phyloP scores from a whole-genome alignment of 2,113 vertebrate genomes.

The Rhadina sibilatrix region DNA sequence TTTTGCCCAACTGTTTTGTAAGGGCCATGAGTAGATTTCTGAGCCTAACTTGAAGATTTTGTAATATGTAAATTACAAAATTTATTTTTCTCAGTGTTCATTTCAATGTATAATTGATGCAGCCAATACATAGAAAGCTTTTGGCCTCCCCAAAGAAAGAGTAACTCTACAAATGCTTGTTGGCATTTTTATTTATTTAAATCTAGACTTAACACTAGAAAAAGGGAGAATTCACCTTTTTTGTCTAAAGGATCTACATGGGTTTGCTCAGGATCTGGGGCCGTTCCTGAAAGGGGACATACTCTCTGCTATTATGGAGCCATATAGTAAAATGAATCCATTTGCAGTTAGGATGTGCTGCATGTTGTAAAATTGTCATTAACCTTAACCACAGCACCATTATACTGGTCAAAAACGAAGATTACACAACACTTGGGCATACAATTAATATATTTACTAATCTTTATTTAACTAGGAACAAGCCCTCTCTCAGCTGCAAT shows the following conservation, averaged over 20 bases:
- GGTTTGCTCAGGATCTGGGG: not conserved
- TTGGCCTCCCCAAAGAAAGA: not conserved
- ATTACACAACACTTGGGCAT: not conserved
- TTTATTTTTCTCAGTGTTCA: not conserved
- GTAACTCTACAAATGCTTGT: not conserved
- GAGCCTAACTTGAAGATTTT: not conserved
- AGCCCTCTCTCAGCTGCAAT: not conserved
- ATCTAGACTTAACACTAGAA: not conserved
- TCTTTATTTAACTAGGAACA: not conserved
- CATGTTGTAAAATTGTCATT: not conserved
- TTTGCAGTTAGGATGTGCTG: not conserved
- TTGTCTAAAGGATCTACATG: not conserved
- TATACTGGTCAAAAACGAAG: not conserved
- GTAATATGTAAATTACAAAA: not conserved
- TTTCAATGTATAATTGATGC: not conserved
- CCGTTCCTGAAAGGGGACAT: not conserved
- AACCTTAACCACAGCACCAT: constrained; percentile 3
- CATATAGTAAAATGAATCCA: not conserved
- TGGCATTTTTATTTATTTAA: constrained; percentile 4
- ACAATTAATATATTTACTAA: not conserved
- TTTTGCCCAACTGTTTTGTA: not conserved
- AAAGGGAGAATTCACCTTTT: not conserved
- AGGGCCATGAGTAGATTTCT: not conserved
- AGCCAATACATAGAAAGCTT: not conserved
- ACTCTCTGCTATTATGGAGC: not conserved